These are phyloP conservation scores for Desoria tigrina DNA, from an alignment of 2,888 invertebrate genomes.

Conservation along the genomic window DNA sequence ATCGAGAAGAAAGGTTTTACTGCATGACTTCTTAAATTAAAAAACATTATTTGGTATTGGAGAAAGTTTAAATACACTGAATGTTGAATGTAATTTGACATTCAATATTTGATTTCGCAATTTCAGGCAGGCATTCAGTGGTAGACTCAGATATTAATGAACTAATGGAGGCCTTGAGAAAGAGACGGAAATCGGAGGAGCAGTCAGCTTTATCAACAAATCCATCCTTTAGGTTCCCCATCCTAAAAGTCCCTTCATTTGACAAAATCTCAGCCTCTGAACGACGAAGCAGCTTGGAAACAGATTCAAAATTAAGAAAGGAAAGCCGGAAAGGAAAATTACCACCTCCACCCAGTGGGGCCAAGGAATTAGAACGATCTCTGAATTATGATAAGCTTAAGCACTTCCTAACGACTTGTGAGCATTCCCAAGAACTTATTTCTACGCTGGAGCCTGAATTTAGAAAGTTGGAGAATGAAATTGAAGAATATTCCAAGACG, in stretches of 20 bases:
- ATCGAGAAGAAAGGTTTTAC: constrained; percentile 28
- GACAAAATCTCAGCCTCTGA: neutral
- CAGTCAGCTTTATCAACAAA: neutral
- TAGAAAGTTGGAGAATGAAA: constrained; percentile 19
- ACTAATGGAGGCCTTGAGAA: neutral
- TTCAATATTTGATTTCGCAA: neutral
- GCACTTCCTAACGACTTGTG: constrained; percentile 26
- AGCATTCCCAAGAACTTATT: constrained; percentile 29
- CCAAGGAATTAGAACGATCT: neutral
- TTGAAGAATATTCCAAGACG: constrained; percentile 14
- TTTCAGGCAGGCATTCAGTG: constrained; percentile 12
- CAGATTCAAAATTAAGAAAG: too few species aligned
- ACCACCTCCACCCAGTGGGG: neutral
- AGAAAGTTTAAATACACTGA: too few species aligned
- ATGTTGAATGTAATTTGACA: too few species aligned
- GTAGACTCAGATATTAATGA: constrained; percentile 11
- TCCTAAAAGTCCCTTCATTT: neutral
- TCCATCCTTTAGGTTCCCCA: neutral
- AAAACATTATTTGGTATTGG: neutral
- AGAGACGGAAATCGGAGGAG: neutral
- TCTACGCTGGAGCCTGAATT: constrained; percentile 23
- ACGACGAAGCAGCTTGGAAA: too few species aligned
- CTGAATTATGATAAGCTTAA: constrained; percentile 27
- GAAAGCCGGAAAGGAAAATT: too few species aligned
- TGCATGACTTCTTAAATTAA: too few species aligned